A percentile compares a stretch with the other conserved stretches of the same genome.
phyloP scores from a whole-genome alignment of 2,888 invertebrate genomes.

The Eledone cirrhosa region DNA sequence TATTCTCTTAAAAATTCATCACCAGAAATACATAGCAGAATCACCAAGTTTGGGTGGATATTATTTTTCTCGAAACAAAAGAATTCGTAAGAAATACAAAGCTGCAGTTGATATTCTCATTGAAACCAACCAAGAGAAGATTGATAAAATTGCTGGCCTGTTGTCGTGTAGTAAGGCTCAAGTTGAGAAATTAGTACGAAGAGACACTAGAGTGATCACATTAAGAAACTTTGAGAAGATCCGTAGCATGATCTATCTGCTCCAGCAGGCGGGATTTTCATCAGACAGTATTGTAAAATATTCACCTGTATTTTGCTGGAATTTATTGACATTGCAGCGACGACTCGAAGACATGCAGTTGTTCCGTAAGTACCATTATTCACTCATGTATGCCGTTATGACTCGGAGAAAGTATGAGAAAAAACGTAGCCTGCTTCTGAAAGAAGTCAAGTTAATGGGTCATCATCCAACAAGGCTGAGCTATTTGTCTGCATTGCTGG shows the following conservation, averaged over 20 bases:
- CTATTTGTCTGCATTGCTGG: neutral
- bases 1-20: too few species aligned
- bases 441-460: neutral
- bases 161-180: neutral
- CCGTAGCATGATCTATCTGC: neutral
- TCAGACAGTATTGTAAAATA: neutral
- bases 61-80: too few species aligned
- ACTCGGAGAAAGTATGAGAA: neutral
- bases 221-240: neutral
- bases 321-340: neutral
- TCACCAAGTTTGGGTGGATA: too few species aligned
- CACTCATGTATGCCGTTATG: neutral
- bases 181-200: neutral
- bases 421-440: neutral
- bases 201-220: neutral
- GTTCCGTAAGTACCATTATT: slow-evolving; percentile 1
- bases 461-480: neutral
- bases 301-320: neutral
- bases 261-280: neutral
- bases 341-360: neutral
- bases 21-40: too few species aligned
- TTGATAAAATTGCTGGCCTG: neutral
- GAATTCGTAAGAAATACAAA: neutral
- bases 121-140: neutral
- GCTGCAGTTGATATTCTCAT: neutral